Conservation (phyloP, 2,113 vertebrate genomes). For the Tiliqua scincoides region DNA sequence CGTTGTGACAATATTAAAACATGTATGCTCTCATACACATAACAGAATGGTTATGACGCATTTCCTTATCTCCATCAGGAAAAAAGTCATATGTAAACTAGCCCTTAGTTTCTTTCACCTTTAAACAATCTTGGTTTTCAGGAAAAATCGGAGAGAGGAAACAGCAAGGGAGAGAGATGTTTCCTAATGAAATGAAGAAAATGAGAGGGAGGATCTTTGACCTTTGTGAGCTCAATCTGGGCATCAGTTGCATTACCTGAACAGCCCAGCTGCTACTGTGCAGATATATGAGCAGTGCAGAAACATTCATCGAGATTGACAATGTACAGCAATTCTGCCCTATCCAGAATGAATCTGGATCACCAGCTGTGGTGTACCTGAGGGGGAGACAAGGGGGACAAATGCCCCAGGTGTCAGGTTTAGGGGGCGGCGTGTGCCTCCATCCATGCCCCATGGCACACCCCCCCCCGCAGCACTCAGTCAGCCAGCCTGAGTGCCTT, state of each 20-base stretch:
- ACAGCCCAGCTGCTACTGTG: neutral
- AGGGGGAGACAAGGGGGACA: no score
- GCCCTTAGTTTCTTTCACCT: neutral
- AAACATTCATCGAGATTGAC: neutral
- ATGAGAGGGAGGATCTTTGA: neutral
- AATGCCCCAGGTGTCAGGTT: no score
- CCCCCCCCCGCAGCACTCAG: no score
- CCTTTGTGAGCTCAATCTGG: neutral
- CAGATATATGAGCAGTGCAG: neutral
- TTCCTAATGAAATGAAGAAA: neutral
- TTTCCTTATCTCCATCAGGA: neutral
- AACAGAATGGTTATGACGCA: neutral
- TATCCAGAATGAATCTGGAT: neutral
- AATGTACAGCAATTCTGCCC: neutral
- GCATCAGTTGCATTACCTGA: neutral
- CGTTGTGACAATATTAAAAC: neutral
- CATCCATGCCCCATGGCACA: no score
- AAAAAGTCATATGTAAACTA: neutral
- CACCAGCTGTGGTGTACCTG: no score
- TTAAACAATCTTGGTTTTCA: neutral
- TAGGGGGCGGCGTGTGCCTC: no score
- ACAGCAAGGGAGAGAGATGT: neutral
- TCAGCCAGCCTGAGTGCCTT: no score
- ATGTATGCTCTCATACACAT: neutral
- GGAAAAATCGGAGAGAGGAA: neutral